Conservation (phyloP, 2,888 invertebrate species). For the Caradrina clavipalpis region DNA sequence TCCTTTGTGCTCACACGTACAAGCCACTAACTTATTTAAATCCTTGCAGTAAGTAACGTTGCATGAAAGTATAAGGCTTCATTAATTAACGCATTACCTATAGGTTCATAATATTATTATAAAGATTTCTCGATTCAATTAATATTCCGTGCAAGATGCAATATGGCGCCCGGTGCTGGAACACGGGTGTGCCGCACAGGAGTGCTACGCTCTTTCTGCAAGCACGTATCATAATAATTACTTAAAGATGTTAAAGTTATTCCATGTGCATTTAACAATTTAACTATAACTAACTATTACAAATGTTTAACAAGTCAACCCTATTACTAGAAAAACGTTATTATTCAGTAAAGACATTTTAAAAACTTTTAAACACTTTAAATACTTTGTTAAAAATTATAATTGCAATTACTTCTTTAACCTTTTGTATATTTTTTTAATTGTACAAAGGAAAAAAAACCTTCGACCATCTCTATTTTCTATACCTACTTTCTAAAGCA, state of each 20-base stretch:
- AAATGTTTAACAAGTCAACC: no score
- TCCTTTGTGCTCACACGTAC: constrained; percentile 37
- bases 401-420: no score
- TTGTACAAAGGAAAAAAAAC: no score
- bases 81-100: constrained; percentile 31
- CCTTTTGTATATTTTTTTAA: no score
- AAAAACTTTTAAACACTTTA: no score
- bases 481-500: no score
- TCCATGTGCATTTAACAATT: constrained; percentile 4
- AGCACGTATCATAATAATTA: constrained; percentile 37
- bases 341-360: no score
- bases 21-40: constrained; percentile 33
- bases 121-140: constrained; percentile 22
- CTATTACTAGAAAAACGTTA: no score
- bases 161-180: constrained; percentile 7
- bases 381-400: no score
- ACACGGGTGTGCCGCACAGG: not conserved
- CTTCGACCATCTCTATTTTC: no score
- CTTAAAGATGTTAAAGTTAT: constrained; percentile 9
- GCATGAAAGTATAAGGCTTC: constrained; percentile 10
- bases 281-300: not conserved
- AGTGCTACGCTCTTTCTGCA: constrained; percentile 1
- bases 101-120: constrained; percentile 2
- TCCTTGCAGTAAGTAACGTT: constrained; percentile 13
- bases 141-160: constrained; percentile 31